Conservation (phyloP, 1,140 invertebrate genomes). For the Drosophila sp. region DNA sequence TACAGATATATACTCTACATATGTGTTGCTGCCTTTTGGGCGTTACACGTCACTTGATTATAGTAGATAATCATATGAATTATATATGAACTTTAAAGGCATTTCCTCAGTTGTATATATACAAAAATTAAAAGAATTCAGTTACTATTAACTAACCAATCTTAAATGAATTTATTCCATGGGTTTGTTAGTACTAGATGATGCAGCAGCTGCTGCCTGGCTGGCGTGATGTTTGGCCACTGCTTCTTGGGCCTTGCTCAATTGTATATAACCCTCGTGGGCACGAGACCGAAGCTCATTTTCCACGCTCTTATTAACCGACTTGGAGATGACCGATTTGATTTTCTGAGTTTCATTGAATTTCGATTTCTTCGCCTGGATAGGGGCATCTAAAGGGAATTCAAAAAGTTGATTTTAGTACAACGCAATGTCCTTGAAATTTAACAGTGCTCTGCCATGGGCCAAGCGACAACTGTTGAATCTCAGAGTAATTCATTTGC, state of each 20-base stretch:
- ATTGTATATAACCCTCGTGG: constrained; percentile 83
- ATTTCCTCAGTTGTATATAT: constrained; percentile 4
- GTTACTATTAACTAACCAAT: constrained; percentile 1
- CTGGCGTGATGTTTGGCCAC: constrained; percentile 82
- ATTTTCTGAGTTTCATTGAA: constrained; percentile 85
- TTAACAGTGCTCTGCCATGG: neutral
- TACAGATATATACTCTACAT: too few species aligned
- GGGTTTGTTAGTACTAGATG: constrained; percentile 45
- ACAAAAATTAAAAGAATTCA: neutral
- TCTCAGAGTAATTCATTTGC: constrained; percentile 35
- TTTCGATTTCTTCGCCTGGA: constrained; percentile 86
- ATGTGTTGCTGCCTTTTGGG: too few species aligned
- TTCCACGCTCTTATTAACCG: constrained; percentile 86
- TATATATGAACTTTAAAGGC: constrained; percentile 44
- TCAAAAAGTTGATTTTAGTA: neutral
- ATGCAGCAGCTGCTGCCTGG: constrained; percentile 58
- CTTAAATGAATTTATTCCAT: constrained; percentile 27
- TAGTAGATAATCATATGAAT: too few species aligned
- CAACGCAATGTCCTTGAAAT: neutral
- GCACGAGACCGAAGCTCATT: constrained; percentile 85
- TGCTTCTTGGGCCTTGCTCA: constrained; percentile 84
- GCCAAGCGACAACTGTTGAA: neutral
- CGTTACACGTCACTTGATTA: too few species aligned
- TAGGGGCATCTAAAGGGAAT: constrained; percentile 83
- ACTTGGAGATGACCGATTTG: constrained; percentile 86